phyloP scores from a whole-genome alignment of 1,140 invertebrate genomes.

The Ceratitis capitata region DNA sequence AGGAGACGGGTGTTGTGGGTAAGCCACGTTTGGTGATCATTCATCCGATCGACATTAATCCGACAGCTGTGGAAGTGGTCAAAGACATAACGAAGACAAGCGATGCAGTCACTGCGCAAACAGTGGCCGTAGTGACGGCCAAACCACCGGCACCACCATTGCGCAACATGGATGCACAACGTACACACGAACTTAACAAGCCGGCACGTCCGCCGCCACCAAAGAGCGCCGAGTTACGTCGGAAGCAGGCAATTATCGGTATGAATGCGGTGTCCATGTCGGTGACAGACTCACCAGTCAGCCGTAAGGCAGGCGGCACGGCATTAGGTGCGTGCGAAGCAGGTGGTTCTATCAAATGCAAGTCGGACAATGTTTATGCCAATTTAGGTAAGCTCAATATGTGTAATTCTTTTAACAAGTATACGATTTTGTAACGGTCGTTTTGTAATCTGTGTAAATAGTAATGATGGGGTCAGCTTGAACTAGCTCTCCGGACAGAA shows the following conservation, averaged over 20 bases:
- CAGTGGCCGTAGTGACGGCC: conserved; percentile 65
- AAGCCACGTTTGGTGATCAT: conserved; percentile 84
- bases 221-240: conserved; percentile 72
- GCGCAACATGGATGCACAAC: conserved; percentile 62
- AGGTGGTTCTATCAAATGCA: conserved; percentile 61
- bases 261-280: conserved; percentile 62
- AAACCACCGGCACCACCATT: conserved; percentile 68
- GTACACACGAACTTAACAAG: conserved; percentile 69
- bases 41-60: conserved; percentile 86
- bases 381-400: conserved; percentile 76
- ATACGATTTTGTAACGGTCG: too few species aligned
- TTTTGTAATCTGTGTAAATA: too few species aligned
- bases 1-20: conserved; percentile 52
- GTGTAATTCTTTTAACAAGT: too few species aligned
- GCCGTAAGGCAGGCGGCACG: neutral
- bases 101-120: conserved; percentile 59
- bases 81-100: conserved; percentile 68
- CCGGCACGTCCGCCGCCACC: conserved; percentile 77
- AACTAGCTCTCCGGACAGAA: too few species aligned
- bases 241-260: conserved; percentile 68
- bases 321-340: neutral
- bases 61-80: conserved; percentile 80
- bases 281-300: conserved; percentile 4
- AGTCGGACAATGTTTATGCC: conserved; percentile 78
- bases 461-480: too few species aligned